A percentile compares a stretch with the other conserved stretches of the same genome.
phyloP scores from a whole-genome alignment of 1,140 invertebrate species.

The Mya arenaria region DNA sequence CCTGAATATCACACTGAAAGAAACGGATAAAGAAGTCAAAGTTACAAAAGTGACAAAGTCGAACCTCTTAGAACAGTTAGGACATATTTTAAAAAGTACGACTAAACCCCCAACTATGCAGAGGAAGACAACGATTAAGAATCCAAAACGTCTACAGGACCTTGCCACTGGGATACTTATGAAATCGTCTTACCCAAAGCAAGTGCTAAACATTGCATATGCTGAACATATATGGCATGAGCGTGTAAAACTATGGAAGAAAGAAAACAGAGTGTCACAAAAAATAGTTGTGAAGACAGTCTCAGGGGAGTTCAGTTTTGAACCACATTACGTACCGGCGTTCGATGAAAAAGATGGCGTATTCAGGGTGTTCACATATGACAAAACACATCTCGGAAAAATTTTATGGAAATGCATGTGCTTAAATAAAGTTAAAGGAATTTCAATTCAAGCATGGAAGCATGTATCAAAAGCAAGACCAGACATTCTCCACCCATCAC shows the following conservation, averaged over 20 bases:
- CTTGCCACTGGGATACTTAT: too few species aligned
- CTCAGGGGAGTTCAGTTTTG: neutral
- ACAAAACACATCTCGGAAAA: conserved; percentile 28
- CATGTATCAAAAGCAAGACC: neutral
- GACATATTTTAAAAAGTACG: too few species aligned
- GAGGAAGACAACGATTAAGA: too few species aligned
- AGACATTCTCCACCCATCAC: neutral
- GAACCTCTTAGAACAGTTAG: too few species aligned
- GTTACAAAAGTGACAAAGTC: too few species aligned
- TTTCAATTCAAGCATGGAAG: conserved; percentile 13
- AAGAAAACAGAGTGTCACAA: neutral
- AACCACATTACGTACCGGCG: conserved; percentile 9
- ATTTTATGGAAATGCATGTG: conserved; percentile 17
- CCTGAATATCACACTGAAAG: too few species aligned
- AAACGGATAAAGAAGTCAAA: too few species aligned
- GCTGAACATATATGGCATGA: neutral
- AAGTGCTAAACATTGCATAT: conserved; percentile 2
- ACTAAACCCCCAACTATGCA: too few species aligned
- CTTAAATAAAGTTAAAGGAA: conserved; percentile 15
- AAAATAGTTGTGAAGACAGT: neutral
- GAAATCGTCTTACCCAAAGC: too few species aligned
- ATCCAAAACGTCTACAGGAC: too few species aligned
- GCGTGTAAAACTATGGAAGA: neutral
- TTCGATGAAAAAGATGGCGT: neutral
- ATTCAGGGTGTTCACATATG: conserved; percentile 10